phyloP scores from a whole-genome alignment of 2,113 vertebrate species.

The Corydoras sp. region DNA sequence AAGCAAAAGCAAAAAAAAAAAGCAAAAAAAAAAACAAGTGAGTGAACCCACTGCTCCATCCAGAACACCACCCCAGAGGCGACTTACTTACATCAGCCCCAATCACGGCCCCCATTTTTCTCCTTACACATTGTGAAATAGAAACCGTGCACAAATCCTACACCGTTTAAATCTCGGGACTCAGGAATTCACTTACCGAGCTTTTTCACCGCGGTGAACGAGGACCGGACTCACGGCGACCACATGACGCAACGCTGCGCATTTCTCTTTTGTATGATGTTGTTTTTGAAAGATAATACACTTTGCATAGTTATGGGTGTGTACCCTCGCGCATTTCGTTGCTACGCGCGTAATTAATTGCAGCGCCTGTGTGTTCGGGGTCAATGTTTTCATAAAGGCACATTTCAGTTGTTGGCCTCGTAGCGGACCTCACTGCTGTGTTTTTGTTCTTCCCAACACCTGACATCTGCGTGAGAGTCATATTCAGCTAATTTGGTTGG shows the following conservation, averaged over 20 bases:
- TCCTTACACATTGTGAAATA: constrained; percentile 28
- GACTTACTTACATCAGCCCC: constrained; percentile 19
- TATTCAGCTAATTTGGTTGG: constrained; percentile 37
- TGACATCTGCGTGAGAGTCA: constrained; percentile 41
- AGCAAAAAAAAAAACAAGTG: neutral
- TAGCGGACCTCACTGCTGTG: constrained; percentile 22
- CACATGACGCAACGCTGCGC: too few species aligned
- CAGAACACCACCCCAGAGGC: constrained; percentile 14
- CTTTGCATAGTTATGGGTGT: too few species aligned
- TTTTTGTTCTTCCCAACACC: constrained; percentile 36
- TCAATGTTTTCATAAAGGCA: constrained; percentile 19
- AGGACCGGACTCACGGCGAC: too few species aligned
- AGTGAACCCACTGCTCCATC: neutral
- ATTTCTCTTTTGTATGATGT: too few species aligned
- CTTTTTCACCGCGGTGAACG: too few species aligned
- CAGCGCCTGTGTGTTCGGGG: neutral
- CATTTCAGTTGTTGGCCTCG: constrained; percentile 5
- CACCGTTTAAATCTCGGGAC: constrained; percentile 16
- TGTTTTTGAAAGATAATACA: too few species aligned
- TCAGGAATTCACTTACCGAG: neutral
- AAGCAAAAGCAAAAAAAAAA: neutral
- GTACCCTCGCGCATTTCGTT: too few species aligned
- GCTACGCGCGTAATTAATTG: too few species aligned
- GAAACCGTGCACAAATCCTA: constrained; percentile 19
- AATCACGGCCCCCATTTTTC: constrained; percentile 34